phyloP scores from a whole-genome alignment of 2,888 invertebrate species.

The Cheilosia vernalis region DNA sequence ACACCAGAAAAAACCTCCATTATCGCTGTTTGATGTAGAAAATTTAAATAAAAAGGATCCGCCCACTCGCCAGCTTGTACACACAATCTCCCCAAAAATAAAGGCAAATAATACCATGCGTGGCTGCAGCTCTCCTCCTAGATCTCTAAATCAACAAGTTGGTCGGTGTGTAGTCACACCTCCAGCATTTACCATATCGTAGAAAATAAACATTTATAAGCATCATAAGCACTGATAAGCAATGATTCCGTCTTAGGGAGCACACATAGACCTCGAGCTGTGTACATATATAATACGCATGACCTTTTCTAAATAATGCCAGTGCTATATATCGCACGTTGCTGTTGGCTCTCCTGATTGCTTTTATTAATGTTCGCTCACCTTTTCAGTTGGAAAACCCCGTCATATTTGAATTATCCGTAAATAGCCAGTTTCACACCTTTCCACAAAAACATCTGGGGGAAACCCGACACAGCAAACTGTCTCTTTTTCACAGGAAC shows the following conservation, averaged over 20 bases:
- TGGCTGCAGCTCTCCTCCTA: conserved; percentile 25
- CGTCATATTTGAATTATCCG: conserved; percentile 75
- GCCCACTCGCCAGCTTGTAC: conserved; percentile 29
- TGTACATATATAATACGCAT: conserved; percentile 7
- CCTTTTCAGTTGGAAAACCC: conserved; percentile 70
- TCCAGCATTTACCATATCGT: conserved; percentile 40
- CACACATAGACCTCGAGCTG: conserved; percentile 23
- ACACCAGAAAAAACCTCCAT: neutral
- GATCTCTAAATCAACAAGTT: conserved; percentile 64
- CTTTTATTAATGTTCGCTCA: conserved; percentile 68
- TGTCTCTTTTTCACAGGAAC: conserved; percentile 73
- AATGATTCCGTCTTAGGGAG: conserved; percentile 47
- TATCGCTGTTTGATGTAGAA: conserved; percentile 22
- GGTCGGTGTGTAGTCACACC: conserved; percentile 64
- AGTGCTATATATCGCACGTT: conserved; percentile 68
- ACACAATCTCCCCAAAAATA: conserved; percentile 20
- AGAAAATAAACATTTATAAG: conserved; percentile 62
- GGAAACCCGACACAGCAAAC: conserved; percentile 73
- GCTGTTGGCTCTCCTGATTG: conserved; percentile 49
- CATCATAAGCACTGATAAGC: conserved; percentile 62
- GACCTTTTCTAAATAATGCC: conserved; percentile 69
- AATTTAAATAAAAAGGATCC: conserved; percentile 45
- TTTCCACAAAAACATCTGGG: conserved; percentile 74
- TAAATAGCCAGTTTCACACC: conserved; percentile 76
- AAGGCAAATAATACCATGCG: neutral